These are phyloP conservation scores for Hemithea aestivaria DNA, from an alignment of 2,888 invertebrate species.

Conservation along the genomic window DNA sequence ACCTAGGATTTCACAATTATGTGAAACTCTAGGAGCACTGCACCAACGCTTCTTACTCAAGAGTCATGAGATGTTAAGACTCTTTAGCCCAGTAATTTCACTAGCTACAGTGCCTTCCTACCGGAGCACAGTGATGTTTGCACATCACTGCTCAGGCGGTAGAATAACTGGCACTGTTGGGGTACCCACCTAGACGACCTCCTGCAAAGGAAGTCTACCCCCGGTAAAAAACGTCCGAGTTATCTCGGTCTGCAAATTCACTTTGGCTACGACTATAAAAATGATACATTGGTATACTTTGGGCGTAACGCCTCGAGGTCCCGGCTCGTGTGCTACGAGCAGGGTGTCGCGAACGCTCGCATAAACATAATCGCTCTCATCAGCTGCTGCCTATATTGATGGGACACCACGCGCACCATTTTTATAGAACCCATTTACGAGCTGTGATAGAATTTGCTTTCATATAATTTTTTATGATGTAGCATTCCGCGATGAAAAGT, in stretches of 20 bases:
- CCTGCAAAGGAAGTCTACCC: no score
- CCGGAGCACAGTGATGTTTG: no score
- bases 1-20: no score
- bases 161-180: no score
- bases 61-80: no score
- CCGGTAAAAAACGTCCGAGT: no score
- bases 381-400: slow-evolving; percentile 58
- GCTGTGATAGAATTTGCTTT: slow-evolving; percentile 54
- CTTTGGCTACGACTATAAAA: slow-evolving; percentile 70
- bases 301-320: slow-evolving; percentile 53
- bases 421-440: slow-evolving; percentile 54
- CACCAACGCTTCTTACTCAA: no score
- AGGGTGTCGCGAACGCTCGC: slow-evolving; percentile 46
- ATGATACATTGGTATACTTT: slow-evolving; percentile 67
- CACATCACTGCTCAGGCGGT: no score
- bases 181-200: no score
- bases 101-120: no score
- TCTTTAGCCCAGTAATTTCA: no score
- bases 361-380: slow-evolving; percentile 72
- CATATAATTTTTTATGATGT: slow-evolving; percentile 55
- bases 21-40: no score
- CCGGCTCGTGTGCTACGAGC: slow-evolving; percentile 32
- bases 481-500: slow-evolving; percentile 37
- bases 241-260: slow-evolving; percentile 73
- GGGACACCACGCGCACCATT: slow-evolving; percentile 41